Evolutionary conservation across 2,113 vertebrate genomes (phyloP), one percentile per base, ranked within the genome.

Genomic region (Rousettus leschenaultii): DNA sequence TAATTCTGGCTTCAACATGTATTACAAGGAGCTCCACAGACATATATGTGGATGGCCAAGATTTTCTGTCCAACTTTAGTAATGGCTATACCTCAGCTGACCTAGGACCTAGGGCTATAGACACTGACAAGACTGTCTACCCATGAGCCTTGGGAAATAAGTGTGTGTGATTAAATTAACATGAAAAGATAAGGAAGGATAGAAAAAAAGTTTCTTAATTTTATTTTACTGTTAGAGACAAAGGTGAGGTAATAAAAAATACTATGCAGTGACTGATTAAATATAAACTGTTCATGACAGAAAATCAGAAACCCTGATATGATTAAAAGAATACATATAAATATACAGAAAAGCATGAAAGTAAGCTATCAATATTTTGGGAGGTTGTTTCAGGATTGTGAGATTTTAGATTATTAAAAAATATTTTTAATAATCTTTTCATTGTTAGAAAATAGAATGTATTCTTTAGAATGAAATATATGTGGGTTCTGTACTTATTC

Each of bases 381-480:
- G 22, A 7, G 40, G 19, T 73, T 59, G 63, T 86, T 38, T 95
- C 7, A 66, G 28, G 2, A 0, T 59, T 90, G 9, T 85, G 4
- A 63, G 2, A 83, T 38, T 92, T 59, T 83, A 53, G 21, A 4
- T 26, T 5, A 38, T 51, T 40, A 63, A 95, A 70, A 48, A 3
- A 24, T 43, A 28, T 59, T 89, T 79, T 86, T 51, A 51, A 51
- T 8, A 63, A 96, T 43, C 43, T 65, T 89, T 79, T 86, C 28
- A 61, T 40, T 77, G 5, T 35, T 89, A n/a, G 13, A 38, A 94
- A 90, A 51, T 3, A 73, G 4, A 45, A 2, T 87, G 6, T 48
- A 38, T 70, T 91, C 8, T 91, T 96, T 94, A 70, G 35, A 74
- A 57, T n/a, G 13, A 95, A 91, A 70, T 89, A 48, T 26, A 71